Conservation (phyloP, 2,888 invertebrate genomes). For the Erebia aethiops region DNA sequence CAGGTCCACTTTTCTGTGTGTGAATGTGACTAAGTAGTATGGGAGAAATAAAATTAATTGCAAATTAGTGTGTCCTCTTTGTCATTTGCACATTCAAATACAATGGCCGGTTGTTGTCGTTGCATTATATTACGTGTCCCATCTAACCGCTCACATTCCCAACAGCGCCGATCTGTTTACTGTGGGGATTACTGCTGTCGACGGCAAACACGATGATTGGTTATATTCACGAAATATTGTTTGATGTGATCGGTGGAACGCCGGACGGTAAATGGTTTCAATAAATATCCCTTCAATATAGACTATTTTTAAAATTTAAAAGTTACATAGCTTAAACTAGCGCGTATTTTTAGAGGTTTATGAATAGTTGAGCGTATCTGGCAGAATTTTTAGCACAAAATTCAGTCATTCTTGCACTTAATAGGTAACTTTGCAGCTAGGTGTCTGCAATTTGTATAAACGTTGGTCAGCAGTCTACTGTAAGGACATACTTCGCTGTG, state of each 20-base stretch:
- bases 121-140: constrained; percentile 36
- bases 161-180: constrained; percentile 30
- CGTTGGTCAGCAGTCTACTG: no score
- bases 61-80: not conserved
- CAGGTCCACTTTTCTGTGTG: no score
- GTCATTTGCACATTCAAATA: constrained; percentile 17
- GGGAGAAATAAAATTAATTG: no score
- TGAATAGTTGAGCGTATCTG: no score
- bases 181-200: constrained; percentile 36
- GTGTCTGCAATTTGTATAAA: no score
- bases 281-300: not conserved
- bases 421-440: no score
- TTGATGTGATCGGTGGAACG: constrained; percentile 15
- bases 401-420: no score
- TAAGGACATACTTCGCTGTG: not conserved
- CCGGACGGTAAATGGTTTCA: not conserved
- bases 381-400: no score
- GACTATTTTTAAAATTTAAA: not conserved
- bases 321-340: no score
- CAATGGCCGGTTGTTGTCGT: constrained; percentile 27
- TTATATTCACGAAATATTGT: constrained; percentile 37
- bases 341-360: no score
- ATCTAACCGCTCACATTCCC: constrained; percentile 34
- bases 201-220: constrained; percentile 32
- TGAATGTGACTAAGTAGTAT: no score